A percentile compares a stretch with the other conserved stretches of the same genome.
Evolutionary conservation across 2,888 invertebrate species (phyloP).

Genomic region (Pseudococcus longispinus): DNA sequence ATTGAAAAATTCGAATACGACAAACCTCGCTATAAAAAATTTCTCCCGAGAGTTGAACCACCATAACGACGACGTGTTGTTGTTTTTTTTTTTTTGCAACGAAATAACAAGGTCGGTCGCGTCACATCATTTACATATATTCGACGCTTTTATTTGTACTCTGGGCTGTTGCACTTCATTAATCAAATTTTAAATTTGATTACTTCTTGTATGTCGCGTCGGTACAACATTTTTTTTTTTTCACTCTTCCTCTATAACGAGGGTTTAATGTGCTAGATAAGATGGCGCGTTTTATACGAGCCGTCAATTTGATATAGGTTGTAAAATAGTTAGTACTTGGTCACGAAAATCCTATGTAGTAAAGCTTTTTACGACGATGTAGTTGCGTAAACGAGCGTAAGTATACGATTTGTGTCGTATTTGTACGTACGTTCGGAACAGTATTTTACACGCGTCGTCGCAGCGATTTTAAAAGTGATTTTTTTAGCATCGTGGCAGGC

Average conservation of each 20-base stretch:
- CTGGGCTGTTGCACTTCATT: neutral
- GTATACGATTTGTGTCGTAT: constrained; percentile 11
- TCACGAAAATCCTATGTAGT: constrained; percentile 1
- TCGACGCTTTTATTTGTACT: constrained; percentile 4
- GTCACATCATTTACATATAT: constrained; percentile 24
- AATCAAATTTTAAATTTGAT: constrained; percentile 17
- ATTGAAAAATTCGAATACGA: constrained; percentile 14
- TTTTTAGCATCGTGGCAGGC: neutral
- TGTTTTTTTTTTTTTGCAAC: neutral
- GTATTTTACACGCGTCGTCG: neutral
- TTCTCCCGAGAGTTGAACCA: constrained; percentile 12
- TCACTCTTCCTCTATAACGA: neutral
- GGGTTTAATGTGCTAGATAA: constrained; percentile 1
- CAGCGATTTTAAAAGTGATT: neutral
- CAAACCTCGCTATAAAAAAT: neutral
- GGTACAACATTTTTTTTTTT: neutral
- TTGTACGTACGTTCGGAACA: neutral
- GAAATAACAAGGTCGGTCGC: constrained; percentile 19
- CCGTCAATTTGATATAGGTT: neutral
- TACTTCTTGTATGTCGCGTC: constrained; percentile 6
- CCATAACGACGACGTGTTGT: neutral
- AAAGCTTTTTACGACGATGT: constrained; percentile 1
- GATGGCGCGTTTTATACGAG: neutral
- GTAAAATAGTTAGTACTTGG: constrained; percentile 4
- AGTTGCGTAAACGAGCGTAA: neutral